phyloP scores from a whole-genome alignment of 2,113 vertebrate species.

The Prinia subflava region DNA sequence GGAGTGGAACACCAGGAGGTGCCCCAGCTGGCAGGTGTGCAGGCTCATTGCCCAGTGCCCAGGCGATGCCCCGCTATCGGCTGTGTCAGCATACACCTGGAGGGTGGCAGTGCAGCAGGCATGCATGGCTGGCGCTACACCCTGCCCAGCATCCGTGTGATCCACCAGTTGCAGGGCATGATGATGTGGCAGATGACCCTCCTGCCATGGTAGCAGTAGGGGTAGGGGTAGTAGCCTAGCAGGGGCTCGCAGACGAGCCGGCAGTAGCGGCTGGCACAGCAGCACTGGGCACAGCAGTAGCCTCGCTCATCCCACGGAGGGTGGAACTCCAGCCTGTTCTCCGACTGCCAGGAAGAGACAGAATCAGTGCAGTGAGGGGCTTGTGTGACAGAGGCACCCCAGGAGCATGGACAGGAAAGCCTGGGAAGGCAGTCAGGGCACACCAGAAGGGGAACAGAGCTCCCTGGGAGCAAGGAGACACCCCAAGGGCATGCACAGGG shows the following conservation, averaged over 20 bases:
- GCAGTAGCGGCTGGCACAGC: slow-evolving; percentile 87
- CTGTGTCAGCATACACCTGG: neutral
- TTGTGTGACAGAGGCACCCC: accelerated
- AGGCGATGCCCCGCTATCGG: neutral
- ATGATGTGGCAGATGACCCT: slow-evolving; percentile 91
- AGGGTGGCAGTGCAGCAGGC: accelerated
- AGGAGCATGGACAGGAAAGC: accelerated
- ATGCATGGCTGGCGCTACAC: slow-evolving; percentile 65
- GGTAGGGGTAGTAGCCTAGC: slow-evolving; percentile 89
- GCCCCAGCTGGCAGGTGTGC: neutral
- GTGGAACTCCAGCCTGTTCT: slow-evolving; percentile 87
- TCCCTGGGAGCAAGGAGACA: accelerated
- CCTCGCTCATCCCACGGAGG: slow-evolving; percentile 86
- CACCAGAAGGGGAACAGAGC: neutral
- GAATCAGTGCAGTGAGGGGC: accelerated
- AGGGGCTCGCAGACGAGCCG: slow-evolving; percentile 88
- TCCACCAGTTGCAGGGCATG: slow-evolving; percentile 99
- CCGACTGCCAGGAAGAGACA: slow-evolving; percentile 76
- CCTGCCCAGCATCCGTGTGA: slow-evolving; percentile 91
- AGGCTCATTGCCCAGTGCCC: too few relatives aligned
- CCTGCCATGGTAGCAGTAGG: slow-evolving; percentile 94
- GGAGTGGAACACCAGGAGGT: neutral
- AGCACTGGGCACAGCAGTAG: slow-evolving; percentile 91
- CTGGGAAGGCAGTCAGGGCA: neutral
- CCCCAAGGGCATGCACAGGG: neutral